Evolutionary conservation across 2,888 invertebrate species (phyloP).

Genomic region (Autographa gamma): DNA sequence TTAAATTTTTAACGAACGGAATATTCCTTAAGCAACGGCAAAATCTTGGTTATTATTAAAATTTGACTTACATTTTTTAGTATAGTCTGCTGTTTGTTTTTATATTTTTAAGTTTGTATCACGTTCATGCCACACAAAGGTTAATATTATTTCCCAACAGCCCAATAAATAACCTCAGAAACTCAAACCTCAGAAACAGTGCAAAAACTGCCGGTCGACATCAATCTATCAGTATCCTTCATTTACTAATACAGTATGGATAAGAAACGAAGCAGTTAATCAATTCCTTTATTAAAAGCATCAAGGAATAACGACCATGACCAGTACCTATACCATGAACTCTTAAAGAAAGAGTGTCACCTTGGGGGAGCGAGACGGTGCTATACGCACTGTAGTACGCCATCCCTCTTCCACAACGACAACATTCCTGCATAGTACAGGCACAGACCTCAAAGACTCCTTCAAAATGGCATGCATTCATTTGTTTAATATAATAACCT

Average conservation of each 20-base stretch:
- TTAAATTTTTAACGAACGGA: background rate
- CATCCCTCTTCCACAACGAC: too few species aligned
- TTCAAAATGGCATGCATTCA: constrained; percentile 12
- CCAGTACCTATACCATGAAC: background rate
- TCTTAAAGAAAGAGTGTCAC: too few species aligned
- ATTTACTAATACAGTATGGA: background rate
- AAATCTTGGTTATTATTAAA: background rate
- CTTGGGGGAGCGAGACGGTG: too few species aligned
- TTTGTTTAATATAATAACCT: constrained; percentile 13
- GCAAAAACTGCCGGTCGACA: background rate
- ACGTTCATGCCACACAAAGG: background rate
- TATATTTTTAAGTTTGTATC: background rate
- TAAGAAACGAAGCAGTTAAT: background rate
- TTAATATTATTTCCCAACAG: background rate
- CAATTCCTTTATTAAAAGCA: background rate
- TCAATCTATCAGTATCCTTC: background rate
- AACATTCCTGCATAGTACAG: too few species aligned
- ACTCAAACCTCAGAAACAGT: background rate
- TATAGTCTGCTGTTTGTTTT: background rate
- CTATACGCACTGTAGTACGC: too few species aligned
- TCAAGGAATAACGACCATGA: background rate
- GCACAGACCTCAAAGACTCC: background rate
- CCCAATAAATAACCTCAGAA: background rate
- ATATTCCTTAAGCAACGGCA: background rate
- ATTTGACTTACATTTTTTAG: too few species aligned